A percentile compares a stretch with the other conserved stretches of the same genome.
Conservation (phyloP, 1,140 invertebrate genomes). For the Bombus cullumanus region DNA sequence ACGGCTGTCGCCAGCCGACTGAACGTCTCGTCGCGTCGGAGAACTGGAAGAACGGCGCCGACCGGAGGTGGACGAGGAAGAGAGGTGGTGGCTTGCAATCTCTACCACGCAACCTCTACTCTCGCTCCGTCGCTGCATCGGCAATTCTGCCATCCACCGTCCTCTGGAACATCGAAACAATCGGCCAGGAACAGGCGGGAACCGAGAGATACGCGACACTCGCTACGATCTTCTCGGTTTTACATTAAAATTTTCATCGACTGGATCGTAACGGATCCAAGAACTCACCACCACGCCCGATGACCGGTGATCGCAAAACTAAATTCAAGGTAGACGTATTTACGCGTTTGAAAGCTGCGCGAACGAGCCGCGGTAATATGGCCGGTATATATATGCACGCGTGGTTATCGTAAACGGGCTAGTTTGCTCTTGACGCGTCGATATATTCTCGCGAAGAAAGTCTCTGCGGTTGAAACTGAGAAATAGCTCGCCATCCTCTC, state of each 20-base stretch:
- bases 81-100: slow-evolving; percentile 62
- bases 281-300: neutral
- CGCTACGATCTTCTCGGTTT: neutral
- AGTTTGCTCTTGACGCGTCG: slow-evolving; percentile 81
- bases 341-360: slow-evolving; percentile 42
- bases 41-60: slow-evolving; percentile 60
- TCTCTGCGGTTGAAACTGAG: slow-evolving; percentile 82
- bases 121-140: slow-evolving; percentile 37
- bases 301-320: slow-evolving; percentile 34
- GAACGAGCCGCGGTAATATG: neutral
- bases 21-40: slow-evolving; percentile 65
- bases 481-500: slow-evolving; percentile 73
- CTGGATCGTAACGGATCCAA: no score
- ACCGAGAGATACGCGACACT: no score
- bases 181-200: no score
- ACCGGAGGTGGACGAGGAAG: slow-evolving; percentile 55
- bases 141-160: neutral
- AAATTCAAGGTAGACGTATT: slow-evolving; percentile 18
- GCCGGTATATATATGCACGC: slow-evolving; percentile 55
- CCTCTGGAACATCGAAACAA: neutral
- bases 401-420: slow-evolving; percentile 77
- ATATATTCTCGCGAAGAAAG: slow-evolving; percentile 82
- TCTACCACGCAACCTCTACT: slow-evolving; percentile 63
- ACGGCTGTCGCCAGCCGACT: slow-evolving; percentile 79
- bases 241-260: neutral